Conservation (phyloP, 2,797 vertebrate genomes). For the Falco novaeseelandiae region DNA sequence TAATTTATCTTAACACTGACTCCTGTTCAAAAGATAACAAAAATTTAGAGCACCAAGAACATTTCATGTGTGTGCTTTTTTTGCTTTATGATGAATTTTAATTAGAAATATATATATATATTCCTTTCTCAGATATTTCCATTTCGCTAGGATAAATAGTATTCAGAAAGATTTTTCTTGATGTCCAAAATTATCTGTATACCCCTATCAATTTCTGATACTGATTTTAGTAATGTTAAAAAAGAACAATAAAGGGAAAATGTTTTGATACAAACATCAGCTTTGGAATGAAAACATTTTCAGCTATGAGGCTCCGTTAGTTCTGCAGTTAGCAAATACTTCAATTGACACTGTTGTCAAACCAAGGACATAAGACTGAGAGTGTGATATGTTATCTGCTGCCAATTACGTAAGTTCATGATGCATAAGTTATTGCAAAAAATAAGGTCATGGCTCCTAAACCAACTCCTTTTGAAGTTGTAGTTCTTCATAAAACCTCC, state of each 20-base stretch:
- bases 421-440: constrained; percentile 71
- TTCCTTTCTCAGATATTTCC: not conserved
- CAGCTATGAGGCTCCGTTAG: constrained; percentile 38
- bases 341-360: constrained; percentile 68
- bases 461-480: constrained; percentile 54
- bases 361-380: constrained; percentile 66
- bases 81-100: not conserved
- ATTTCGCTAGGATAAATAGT: not conserved
- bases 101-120: not conserved
- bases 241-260: not conserved
- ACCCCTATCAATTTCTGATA: not conserved
- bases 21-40: not conserved
- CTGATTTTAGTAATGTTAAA: not conserved
- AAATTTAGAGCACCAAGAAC: not conserved
- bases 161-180: not conserved
- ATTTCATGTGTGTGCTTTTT: not conserved
- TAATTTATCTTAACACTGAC: not conserved
- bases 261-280: constrained; percentile 19
- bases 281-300: constrained; percentile 58
- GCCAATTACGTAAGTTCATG: constrained; percentile 68
- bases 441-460: constrained; percentile 63
- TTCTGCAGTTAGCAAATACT: constrained; percentile 70
- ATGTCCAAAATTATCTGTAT: not conserved
- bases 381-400: constrained; percentile 71
- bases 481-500: constrained; percentile 42